Evolutionary conservation across 2,888 invertebrate species (phyloP).

Genomic region (Epistrophella euchroma): DNA sequence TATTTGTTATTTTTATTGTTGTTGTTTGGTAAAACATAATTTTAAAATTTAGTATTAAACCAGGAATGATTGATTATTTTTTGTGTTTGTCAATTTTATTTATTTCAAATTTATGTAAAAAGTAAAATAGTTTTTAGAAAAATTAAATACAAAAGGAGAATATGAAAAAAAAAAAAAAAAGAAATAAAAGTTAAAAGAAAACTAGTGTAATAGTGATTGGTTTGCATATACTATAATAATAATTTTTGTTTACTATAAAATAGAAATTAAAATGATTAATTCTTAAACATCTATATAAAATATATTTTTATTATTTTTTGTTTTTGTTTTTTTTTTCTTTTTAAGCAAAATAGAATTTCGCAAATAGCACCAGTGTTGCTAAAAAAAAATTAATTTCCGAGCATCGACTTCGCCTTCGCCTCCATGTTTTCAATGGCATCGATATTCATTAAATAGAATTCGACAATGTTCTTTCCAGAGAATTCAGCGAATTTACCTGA

Average conservation of each 20-base stretch:
- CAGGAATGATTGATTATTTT: constrained; percentile 62
- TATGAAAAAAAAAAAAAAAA: not conserved
- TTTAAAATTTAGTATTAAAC: constrained; percentile 33
- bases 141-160: not conserved
- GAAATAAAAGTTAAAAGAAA: constrained; percentile 10
- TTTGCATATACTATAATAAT: constrained; percentile 36
- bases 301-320: too few relatives aligned
- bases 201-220: constrained; percentile 12
- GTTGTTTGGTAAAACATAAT: constrained; percentile 3
- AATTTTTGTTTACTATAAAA: constrained; percentile 30
- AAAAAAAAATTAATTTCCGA: constrained; percentile 60
- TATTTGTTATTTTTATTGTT: constrained; percentile 22
- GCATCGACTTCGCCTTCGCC: constrained; percentile 65
- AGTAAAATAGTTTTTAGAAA: not conserved
- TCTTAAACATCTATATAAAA: constrained; percentile 70
- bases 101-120: not conserved
- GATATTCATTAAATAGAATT: constrained; percentile 90
- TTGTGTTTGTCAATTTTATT: not conserved
- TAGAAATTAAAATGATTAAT: constrained; percentile 51
- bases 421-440: constrained; percentile 85
- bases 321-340: constrained; percentile 51
- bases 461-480: constrained; percentile 90
- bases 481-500: constrained; percentile 90
- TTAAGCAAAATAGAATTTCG: constrained; percentile 57
- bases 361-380: constrained; percentile 59